phyloP scores from a whole-genome alignment of 1,140 invertebrate species.

The Maconellicoccus hirsutus region DNA sequence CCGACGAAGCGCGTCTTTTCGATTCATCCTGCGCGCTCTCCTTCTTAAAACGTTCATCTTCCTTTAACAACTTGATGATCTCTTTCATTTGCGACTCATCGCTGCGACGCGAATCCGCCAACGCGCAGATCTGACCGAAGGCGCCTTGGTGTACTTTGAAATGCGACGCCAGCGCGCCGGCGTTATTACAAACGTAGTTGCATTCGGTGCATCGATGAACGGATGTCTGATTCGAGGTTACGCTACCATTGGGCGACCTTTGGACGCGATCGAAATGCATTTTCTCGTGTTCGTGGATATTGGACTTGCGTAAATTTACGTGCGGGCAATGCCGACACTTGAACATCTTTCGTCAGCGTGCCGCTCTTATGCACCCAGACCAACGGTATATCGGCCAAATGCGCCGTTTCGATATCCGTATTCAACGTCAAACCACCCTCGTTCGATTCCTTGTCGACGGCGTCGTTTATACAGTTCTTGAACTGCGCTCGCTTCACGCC shows the following conservation, averaged over 20 bases:
- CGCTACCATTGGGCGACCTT: neutral
- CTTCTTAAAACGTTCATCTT: conserved; percentile 5
- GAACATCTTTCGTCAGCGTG: conserved; percentile 66
- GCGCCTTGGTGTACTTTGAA: conserved; percentile 61
- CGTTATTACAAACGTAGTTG: conserved; percentile 65
- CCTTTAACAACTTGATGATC: conserved; percentile 33
- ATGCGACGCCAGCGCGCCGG: conserved; percentile 60
- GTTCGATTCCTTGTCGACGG: neutral
- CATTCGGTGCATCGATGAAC: conserved; percentile 55
- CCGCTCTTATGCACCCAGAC: conserved; percentile 59
- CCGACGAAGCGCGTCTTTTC: neutral
- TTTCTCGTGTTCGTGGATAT: conserved; percentile 73
- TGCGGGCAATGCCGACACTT: conserved; percentile 76
- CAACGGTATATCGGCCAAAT: conserved; percentile 41
- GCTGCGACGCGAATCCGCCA: conserved; percentile 47
- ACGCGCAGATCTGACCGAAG: conserved; percentile 53
- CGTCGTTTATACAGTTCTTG: conserved; percentile 8
- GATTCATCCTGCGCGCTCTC: neutral
- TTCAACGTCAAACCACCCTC: neutral
- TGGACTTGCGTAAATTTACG: conserved; percentile 61
- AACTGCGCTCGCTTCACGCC: conserved; percentile 37
- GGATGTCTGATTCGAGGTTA: conserved; percentile 36
- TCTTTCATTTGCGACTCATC: conserved; percentile 57
- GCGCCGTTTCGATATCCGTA: neutral
- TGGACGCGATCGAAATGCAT: conserved; percentile 46